phyloP scores from a whole-genome alignment of 1,140 invertebrate species.

The Oncopeltus fasciatus region DNA sequence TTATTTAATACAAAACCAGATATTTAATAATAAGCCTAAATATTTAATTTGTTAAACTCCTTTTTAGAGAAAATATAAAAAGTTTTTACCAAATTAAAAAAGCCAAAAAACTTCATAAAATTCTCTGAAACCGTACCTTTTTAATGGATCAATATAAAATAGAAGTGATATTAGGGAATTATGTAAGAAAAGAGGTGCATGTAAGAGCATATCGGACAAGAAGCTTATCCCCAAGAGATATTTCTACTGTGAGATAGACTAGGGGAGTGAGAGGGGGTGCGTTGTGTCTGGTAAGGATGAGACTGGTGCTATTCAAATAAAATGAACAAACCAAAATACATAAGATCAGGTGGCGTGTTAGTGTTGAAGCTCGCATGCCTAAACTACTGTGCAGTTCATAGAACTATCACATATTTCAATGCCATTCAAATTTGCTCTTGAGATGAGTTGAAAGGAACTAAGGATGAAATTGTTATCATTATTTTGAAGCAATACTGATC shows the following conservation, averaged over 20 bases:
- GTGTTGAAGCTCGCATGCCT: constrained; percentile 4
- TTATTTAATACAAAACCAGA: no score
- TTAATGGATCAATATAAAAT: no score
- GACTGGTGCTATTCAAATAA: background rate
- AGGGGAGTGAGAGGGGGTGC: constrained; percentile 14
- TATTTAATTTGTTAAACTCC: no score
- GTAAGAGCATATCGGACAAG: constrained; percentile 16
- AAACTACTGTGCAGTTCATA: constrained; percentile 4
- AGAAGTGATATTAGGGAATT: background rate
- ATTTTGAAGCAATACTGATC: no score
- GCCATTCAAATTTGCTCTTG: no score
- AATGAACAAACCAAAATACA: background rate
- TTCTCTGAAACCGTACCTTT: no score
- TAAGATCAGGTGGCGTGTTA: background rate
- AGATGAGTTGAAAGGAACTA: no score
- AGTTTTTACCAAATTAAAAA: no score
- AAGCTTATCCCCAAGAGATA: constrained; percentile 10
- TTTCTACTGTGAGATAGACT: constrained; percentile 7
- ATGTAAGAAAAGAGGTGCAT: constrained; percentile 14
- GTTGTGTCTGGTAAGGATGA: constrained; percentile 20
- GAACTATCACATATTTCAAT: background rate
- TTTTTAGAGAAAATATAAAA: no score
- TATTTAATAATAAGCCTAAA: no score
- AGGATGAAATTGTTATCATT: no score
- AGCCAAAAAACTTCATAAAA: no score